Conservation (phyloP, 2,888 invertebrate species). For the Acronicta alni region DNA sequence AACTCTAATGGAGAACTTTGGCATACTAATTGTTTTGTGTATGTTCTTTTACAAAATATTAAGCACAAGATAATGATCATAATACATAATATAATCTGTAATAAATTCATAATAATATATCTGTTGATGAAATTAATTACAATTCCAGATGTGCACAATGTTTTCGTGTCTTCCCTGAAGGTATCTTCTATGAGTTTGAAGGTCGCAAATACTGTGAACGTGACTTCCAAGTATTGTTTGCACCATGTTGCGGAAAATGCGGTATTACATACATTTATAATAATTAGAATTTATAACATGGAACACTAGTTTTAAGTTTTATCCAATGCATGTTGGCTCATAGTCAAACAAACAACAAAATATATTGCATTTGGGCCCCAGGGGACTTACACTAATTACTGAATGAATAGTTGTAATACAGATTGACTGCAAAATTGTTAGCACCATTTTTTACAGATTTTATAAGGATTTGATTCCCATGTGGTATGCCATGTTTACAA, state of each 20-base stretch:
- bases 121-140: background rate
- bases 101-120: background rate
- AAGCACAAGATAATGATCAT: background rate
- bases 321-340: too few species aligned
- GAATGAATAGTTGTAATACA: too few species aligned
- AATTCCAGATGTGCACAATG: constrained; percentile 97
- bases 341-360: too few species aligned
- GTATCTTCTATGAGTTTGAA: constrained; percentile 99
- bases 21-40: constrained; percentile 99
- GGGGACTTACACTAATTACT: too few species aligned
- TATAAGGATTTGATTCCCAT: too few species aligned
- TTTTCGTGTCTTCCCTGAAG: constrained; percentile 99
- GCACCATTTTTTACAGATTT: too few species aligned
- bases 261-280: constrained; percentile 77
- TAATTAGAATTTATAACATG: background rate
- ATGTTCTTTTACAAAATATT: constrained; percentile 77
- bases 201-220: constrained; percentile 99
- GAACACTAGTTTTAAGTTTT: too few species aligned
- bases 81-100: background rate
- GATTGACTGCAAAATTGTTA: too few species aligned
- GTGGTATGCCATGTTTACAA: too few species aligned
- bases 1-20: constrained; percentile 99
- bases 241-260: constrained; percentile 96
- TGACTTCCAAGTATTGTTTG: constrained; percentile 99
- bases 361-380: too few species aligned